These are phyloP conservation scores for Lepidotrigona ventralis DNA, from an alignment of 1,140 invertebrate genomes.

Conservation along the genomic window DNA sequence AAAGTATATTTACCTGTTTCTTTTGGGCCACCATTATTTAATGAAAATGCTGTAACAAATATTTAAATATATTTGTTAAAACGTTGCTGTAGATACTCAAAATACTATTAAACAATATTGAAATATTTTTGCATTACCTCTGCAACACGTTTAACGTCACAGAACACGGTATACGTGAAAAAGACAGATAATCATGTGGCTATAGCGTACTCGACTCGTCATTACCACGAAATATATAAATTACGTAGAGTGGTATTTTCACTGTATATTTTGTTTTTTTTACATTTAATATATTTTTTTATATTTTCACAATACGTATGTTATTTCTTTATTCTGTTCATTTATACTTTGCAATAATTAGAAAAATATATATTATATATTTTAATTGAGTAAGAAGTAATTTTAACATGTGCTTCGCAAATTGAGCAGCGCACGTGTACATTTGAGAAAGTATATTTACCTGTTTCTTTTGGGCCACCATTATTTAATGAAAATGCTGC, in stretches of 20 bases:
- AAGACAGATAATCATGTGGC: neutral
- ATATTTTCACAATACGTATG: no score
- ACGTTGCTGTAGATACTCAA: neutral
- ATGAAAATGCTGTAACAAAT: constrained; percentile 33
- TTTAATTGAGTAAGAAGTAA: neutral
- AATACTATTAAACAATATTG: neutral
- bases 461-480: constrained; percentile 89
- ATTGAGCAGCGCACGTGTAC: constrained; percentile 63
- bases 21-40: constrained; percentile 85
- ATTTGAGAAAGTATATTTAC: constrained; percentile 73
- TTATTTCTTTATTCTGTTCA: neutral
- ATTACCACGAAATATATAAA: constrained; percentile 20
- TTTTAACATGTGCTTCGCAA: constrained; percentile 4
- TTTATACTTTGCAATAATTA: neutral
- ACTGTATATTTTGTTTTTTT: no score
- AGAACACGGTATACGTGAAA: constrained; percentile 14
- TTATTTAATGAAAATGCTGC: constrained; percentile 65
- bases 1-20: constrained; percentile 82
- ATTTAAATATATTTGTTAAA: neutral
- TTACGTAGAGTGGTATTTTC: neutral
- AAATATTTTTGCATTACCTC: neutral
- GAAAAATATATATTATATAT: neutral
- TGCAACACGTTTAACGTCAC: neutral
- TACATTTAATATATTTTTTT: neutral
- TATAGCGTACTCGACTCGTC: neutral